These are phyloP conservation scores for Characodon lateralis DNA, from an alignment of 2,797 vertebrate genomes.

Conservation along the genomic window DNA sequence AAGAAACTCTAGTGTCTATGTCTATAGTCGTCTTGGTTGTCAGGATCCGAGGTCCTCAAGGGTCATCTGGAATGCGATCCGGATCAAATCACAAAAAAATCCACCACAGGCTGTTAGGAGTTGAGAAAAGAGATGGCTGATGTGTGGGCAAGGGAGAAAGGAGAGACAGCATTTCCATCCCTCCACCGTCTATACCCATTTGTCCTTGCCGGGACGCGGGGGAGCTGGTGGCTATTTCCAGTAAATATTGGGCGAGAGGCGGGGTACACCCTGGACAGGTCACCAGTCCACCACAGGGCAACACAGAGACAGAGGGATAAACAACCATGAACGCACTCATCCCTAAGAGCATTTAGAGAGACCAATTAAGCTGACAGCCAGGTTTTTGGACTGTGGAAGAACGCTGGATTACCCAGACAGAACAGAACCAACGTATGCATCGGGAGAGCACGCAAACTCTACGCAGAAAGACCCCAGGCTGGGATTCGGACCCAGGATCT, in stretches of 20 bases:
- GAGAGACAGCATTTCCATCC: no score
- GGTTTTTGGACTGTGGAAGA: background rate
- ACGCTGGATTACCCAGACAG: no score
- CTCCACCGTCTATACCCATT: background rate
- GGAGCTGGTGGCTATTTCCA: background rate
- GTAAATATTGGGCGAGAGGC: background rate
- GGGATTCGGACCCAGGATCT: background rate
- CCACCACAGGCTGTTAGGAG: fast-evolving
- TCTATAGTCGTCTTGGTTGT: slow-evolving; percentile 1
- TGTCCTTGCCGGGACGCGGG: background rate
- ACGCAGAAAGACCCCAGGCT: background rate
- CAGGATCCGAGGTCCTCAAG: background rate
- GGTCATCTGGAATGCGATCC: slow-evolving; percentile 7
- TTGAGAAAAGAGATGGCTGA: background rate
- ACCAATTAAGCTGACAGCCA: background rate
- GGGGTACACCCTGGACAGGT: background rate
- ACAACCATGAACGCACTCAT: background rate
- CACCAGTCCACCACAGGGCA: background rate
- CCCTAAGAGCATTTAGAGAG: background rate
- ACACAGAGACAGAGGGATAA: background rate
- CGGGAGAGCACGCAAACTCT: background rate
- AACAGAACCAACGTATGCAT: no score
- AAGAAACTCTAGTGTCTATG: background rate
- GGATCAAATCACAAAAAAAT: background rate
- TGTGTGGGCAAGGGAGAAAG: background rate